phyloP scores from a whole-genome alignment of 1,140 invertebrate genomes.

The Drosophila watanabei region DNA sequence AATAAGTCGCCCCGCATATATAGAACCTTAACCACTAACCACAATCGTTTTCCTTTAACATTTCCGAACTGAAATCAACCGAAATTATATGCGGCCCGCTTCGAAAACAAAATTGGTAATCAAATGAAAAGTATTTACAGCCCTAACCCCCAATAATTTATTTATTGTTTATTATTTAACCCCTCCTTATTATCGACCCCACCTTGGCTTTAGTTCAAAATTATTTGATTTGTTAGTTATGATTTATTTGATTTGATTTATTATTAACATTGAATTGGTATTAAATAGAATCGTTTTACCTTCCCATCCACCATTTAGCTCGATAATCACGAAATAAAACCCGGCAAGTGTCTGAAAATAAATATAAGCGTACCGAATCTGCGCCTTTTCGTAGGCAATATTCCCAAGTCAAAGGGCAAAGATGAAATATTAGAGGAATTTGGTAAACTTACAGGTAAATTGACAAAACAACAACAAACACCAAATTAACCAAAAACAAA shows the following conservation, averaged over 20 bases:
- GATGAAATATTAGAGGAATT: slow-evolving; percentile 99
- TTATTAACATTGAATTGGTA: slow-evolving; percentile 77
- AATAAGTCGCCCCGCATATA: slow-evolving; percentile 8
- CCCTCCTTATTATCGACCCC: slow-evolving; percentile 5
- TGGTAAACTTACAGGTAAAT: slow-evolving; percentile 99
- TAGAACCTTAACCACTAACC: slow-evolving; percentile 46
- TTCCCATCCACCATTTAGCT: slow-evolving; percentile 91
- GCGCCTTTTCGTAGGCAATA: slow-evolving; percentile 99
- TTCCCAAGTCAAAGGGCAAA: slow-evolving; percentile 99
- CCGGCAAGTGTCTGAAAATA: slow-evolving; percentile 99
- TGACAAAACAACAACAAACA: slow-evolving; percentile 33
- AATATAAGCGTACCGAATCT: slow-evolving; percentile 99
- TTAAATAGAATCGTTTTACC: slow-evolving; percentile 75
- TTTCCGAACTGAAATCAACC: slow-evolving; percentile 48
- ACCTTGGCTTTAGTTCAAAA: slow-evolving; percentile 34
- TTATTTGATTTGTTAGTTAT: slow-evolving; percentile 33
- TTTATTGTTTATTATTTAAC: slow-evolving; percentile 28
- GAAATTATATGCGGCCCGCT: slow-evolving; percentile 54
- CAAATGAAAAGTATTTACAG: slow-evolving; percentile 39
- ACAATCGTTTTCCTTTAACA: slow-evolving; percentile 60
- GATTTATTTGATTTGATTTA: slow-evolving; percentile 57
- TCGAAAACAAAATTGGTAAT: slow-evolving; percentile 62
- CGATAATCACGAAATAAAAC: slow-evolving; percentile 99
- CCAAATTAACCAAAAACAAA: slow-evolving; percentile 87
- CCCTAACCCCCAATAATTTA: slow-evolving; percentile 9